Conservation (phyloP, 2,113 vertebrate genomes). For the Percina caprodes region DNA sequence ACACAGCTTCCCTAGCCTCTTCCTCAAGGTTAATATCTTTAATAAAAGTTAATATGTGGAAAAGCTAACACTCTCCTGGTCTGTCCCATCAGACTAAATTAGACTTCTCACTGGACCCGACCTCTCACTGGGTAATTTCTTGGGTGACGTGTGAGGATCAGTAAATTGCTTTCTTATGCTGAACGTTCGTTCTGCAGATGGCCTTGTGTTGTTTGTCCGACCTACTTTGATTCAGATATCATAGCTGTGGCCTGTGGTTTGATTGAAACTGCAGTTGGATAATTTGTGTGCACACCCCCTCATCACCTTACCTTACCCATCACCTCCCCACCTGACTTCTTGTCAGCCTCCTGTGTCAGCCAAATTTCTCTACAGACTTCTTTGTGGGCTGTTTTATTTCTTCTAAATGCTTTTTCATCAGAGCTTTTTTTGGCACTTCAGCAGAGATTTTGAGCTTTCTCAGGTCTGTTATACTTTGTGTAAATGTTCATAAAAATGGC, state of each 20-base stretch:
- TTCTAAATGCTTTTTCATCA: conserved; percentile 40
- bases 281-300: conserved; percentile 20
- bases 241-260: conserved; percentile 19
- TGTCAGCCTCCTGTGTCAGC: conserved; percentile 8
- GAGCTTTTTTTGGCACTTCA: conserved; percentile 29
- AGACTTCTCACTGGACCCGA: conserved; percentile 61
- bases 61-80: conserved; percentile 63
- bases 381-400: conserved; percentile 31
- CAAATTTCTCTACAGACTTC: conserved; percentile 19
- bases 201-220: conserved; percentile 68
- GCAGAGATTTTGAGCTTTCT: conserved; percentile 37
- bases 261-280: conserved; percentile 36
- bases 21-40: conserved; percentile 81
- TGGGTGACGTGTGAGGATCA: conserved; percentile 65
- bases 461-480: conserved; percentile 14
- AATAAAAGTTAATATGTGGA: conserved; percentile 79
- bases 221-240: conserved; percentile 58
- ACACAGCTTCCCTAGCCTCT: conserved; percentile 73
- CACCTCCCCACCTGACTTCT: conserved; percentile 12
- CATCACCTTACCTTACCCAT: conserved; percentile 32
- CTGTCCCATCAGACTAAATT: conserved; percentile 75
- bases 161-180: conserved; percentile 85
- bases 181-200: conserved; percentile 60
- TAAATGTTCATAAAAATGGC: conserved; percentile 53
- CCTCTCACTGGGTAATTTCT: conserved; percentile 60